Evolutionary conservation across 1,140 invertebrate genomes (phyloP), one percentile per base, ranked within the genome.

Genomic region (Nasonia vitripennis): DNA sequence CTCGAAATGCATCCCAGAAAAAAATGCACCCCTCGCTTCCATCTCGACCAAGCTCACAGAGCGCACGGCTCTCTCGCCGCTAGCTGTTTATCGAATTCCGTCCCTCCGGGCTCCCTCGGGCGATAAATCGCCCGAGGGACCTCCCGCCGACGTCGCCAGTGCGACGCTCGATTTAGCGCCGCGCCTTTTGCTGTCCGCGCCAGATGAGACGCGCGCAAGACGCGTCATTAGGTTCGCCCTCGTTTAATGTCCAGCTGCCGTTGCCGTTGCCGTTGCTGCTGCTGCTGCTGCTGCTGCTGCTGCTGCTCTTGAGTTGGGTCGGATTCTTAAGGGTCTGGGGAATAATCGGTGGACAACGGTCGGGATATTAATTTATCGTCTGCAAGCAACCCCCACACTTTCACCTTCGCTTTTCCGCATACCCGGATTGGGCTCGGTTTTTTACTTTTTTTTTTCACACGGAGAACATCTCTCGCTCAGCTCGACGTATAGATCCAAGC

Each of bases 191-290:
- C 70, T 71, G 80, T 82, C 80, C 70, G 70, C 70, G 23, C 80
- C 80, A 82, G 80, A 82, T 82, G 80, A 82, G 80, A 62, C 55
- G 68, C 68, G 23, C 67, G 23, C 68, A 27, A 27, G 68, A 31
- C 23, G 27, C 10, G 23, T 71, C 23, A 71, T 71, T 71, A 34
- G 20, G 23, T 34, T 11, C 27, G 68, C 68, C 68, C 68, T 68
- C 62, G 78, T 68, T 79, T 68, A 68, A 68, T 79, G 67, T 68
- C 51, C 55, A 7, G 41, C 41, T 10, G 3, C 34, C 5, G 34
- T 6, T 37, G 34, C 34, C n/a, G n/a, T n/a, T n/a, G n/a, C n/a
- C n/a, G n/a, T n/a, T 37, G 34, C 34, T 10, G 41, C 41, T 45
- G 41, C 41, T 45, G n/a, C n/a, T n/a, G 41, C 41, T 10, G 3